Evolutionary conservation across 2,888 invertebrate species (phyloP), one percentile per base, ranked within the genome.

Genomic region (Synanthedon formicaeformis): DNA sequence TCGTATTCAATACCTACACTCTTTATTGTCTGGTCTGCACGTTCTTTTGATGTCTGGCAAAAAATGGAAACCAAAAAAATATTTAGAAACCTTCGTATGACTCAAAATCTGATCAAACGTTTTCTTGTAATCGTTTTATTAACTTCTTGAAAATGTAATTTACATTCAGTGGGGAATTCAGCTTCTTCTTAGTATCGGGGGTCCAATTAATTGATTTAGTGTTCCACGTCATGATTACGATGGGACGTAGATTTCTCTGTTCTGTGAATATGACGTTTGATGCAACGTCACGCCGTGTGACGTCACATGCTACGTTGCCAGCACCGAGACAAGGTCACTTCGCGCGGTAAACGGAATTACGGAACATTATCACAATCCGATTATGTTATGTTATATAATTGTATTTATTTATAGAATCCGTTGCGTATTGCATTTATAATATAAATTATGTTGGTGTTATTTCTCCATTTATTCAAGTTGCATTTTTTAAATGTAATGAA

Each of bases 351-450:
- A 57, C 60, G 62, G 66, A 63, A 65, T 66, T 67, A 57, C 60
- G 62, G 66, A 63, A 65, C 66, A 66, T 65, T 66, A 69, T 67
- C 66, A 69, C 66, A 67, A 60, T 65, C 60, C 56, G 67, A 77
- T 73, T 71, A 69, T 71, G 69, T 58, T 57, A 54, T 55, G 61
- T 79, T 78, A 73, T 67, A 71, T 60, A 60, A 63, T 57, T 53
- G 55, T 53, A 53, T 60, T 60, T 54, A 56, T 58, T 60, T 55
- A 61, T 53, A 23, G 49, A 49, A 52, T 52, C 14, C n/a, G 5
- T 10, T 12, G 14, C 14, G 45, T 14, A 45, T 45, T 13, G 45
- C n/a, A n/a, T n/a, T 34, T 10, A 23, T 23, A 23, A 23, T 23
- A 23, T 23, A 23, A 23, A 23, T 23, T 23, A 23, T 23, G 5